Conservation (phyloP, 2,888 invertebrate genomes). For the Merodon equestris region DNA sequence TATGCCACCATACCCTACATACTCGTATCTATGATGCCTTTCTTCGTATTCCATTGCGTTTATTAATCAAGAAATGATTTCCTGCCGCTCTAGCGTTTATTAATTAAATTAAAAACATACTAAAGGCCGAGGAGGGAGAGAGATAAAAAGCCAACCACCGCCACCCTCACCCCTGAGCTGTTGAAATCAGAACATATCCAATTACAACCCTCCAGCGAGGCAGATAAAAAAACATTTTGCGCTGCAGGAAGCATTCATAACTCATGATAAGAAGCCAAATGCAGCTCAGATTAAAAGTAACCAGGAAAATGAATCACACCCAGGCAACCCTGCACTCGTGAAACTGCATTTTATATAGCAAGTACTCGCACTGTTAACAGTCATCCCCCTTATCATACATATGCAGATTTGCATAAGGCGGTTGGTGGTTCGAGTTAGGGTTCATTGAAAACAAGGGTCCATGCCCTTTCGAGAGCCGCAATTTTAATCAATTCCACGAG, state of each 20-base stretch:
- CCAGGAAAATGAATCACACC: background rate
- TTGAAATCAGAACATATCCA: slow-evolving; percentile 50
- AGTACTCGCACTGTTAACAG: background rate
- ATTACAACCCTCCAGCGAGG: slow-evolving; percentile 45
- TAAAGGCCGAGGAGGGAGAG: too few relatives aligned
- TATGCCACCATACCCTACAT: slow-evolving; percentile 9
- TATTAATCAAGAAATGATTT: slow-evolving; percentile 44
- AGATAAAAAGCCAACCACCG: background rate
- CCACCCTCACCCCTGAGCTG: slow-evolving; percentile 9
- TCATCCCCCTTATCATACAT: slow-evolving; percentile 43
- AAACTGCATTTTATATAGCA: background rate
- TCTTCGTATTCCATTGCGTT: background rate
- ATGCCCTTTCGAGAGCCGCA: slow-evolving; percentile 30
- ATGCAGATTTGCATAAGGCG: slow-evolving; percentile 45
- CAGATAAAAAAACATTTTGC: slow-evolving; percentile 16
- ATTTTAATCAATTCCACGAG: slow-evolving; percentile 37
- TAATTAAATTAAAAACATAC: slow-evolving; percentile 44
- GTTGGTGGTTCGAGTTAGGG: slow-evolving; percentile 10
- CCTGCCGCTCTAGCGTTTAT: slow-evolving; percentile 14
- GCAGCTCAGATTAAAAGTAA: slow-evolving; percentile 1
- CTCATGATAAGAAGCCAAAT: slow-evolving; percentile 40
- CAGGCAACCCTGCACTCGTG: slow-evolving; percentile 10
- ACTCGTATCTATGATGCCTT: too few relatives aligned
- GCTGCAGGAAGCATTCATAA: slow-evolving; percentile 43
- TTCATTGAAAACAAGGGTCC: slow-evolving; percentile 43